Conservation (phyloP, 2,888 invertebrate genomes). For the Apodemia duryi region DNA sequence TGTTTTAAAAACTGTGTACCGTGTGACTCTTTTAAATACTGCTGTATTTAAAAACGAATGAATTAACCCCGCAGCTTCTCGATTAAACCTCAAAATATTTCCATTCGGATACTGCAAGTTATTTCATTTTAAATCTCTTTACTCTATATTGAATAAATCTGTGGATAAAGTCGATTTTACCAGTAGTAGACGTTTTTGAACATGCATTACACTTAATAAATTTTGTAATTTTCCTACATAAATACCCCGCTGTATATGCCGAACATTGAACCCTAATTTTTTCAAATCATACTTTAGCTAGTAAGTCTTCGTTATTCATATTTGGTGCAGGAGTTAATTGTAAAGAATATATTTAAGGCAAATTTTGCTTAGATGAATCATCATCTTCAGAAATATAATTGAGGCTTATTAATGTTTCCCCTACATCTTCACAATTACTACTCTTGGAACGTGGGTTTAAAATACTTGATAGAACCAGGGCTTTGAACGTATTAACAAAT, state of each 20-base stretch:
- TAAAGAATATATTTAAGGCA: neutral
- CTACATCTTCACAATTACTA: neutral
- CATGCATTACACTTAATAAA: neutral
- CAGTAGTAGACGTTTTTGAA: neutral
- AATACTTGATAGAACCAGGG: neutral
- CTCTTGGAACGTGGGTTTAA: neutral
- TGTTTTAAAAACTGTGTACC: no score
- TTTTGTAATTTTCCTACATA: neutral
- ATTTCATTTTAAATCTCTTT: no score
- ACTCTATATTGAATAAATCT: no score
- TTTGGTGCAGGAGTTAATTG: neutral
- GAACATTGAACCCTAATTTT: neutral
- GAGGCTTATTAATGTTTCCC: neutral
- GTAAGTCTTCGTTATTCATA: neutral
- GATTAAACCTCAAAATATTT: no score
- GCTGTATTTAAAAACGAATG: no score
- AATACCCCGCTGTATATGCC: neutral
- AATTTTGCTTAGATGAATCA: neutral
- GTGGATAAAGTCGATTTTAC: neutral
- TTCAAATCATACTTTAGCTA: neutral
- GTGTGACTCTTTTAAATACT: no score
- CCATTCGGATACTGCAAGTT: no score
- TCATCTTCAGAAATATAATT: neutral
- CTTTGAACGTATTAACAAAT: conserved; percentile 17
- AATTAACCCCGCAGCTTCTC: no score